phyloP scores from a whole-genome alignment of 2,888 invertebrate genomes.

The Athrips mouffetella region DNA sequence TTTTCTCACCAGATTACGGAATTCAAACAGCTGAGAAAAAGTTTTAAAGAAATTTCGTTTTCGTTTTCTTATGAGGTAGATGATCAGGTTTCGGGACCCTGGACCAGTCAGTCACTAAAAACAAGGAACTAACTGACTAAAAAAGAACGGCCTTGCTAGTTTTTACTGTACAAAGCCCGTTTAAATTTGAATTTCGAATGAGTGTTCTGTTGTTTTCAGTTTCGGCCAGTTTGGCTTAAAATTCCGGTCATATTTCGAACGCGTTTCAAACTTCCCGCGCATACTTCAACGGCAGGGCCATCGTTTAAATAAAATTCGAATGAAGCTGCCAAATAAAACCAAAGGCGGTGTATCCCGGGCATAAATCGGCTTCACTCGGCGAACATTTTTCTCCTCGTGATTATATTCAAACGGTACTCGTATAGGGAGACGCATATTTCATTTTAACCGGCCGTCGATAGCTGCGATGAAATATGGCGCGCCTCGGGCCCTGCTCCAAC shows the following conservation, averaged over 20 bases:
- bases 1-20: no score
- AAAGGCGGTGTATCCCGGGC: conserved; percentile 17
- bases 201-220: not conserved
- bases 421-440: conserved; percentile 55
- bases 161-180: not conserved
- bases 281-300: not conserved
- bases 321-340: conserved; percentile 9
- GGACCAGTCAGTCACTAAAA: no score
- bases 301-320: not conserved
- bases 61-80: no score
- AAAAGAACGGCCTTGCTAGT: not conserved
- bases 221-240: conserved; percentile 2
- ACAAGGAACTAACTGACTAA: no score
- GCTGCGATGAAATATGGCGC: conserved; percentile 50
- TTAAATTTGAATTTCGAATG: conserved; percentile 1
- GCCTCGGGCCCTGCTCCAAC: conserved; percentile 17
- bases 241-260: not conserved
- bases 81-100: no score
- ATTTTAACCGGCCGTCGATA: conserved; percentile 60
- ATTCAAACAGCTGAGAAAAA: no score
- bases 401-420: conserved; percentile 50
- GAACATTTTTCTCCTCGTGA: conserved; percentile 37
- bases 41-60: no score
- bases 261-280: not conserved
- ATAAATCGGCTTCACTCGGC: conserved; percentile 30